These are phyloP conservation scores for Brachymystax lenok DNA, from an alignment of 2,797 vertebrate species.

Conservation along the genomic window DNA sequence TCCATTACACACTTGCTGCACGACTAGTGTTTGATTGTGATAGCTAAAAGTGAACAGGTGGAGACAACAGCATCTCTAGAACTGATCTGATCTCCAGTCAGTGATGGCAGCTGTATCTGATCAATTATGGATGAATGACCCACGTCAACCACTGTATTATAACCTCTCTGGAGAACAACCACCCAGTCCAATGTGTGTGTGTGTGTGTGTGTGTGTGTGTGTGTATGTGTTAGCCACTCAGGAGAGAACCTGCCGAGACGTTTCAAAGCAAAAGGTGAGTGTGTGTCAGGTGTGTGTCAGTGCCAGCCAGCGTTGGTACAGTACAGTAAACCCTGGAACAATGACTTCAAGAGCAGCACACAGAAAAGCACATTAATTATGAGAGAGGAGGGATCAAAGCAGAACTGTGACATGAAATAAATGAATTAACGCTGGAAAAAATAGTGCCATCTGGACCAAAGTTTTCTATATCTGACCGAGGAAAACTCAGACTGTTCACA, in stretches of 20 bases:
- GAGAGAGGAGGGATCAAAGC: constrained; percentile 76
- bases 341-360: constrained; percentile 73
- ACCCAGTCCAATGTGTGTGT: constrained; percentile 29
- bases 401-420: constrained; percentile 76
- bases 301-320: constrained; percentile 60
- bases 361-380: constrained; percentile 74
- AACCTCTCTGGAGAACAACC: constrained; percentile 55
- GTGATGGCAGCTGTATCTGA: constrained; percentile 73
- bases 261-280: constrained; percentile 54
- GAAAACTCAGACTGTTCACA: constrained; percentile 49
- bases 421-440: constrained; percentile 72
- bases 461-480: constrained; percentile 56
- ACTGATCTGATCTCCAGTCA: constrained; percentile 69
- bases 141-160: constrained; percentile 69
- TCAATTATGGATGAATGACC: constrained; percentile 78
- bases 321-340: constrained; percentile 62
- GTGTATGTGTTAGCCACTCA: constrained; percentile 24
- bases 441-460: constrained; percentile 71
- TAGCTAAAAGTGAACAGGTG: not conserved
- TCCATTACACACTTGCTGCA: not conserved
- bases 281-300: constrained; percentile 68
- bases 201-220: constrained; percentile 9
- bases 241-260: constrained; percentile 52
- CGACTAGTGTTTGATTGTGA: not conserved
- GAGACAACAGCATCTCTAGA: constrained; percentile 47